Percentiles rank a stretch among this genome's conserved stretches.
Conservation (phyloP, 2,888 invertebrate genomes). For the Drosophila macrospina region DNA sequence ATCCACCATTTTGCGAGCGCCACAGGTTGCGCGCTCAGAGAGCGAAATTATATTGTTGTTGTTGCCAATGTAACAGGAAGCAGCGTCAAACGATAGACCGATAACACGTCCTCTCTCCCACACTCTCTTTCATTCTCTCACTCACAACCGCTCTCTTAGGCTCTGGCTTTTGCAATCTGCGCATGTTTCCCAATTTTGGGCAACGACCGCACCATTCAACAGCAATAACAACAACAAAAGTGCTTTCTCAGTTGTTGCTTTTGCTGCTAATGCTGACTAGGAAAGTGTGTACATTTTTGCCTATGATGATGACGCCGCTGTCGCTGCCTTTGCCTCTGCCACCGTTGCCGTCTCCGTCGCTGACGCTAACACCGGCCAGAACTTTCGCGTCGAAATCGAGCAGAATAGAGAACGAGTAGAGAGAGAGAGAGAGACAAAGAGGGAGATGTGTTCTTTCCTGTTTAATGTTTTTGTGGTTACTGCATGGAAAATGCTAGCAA, state of each 20-base stretch:
- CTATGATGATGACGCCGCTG: conserved; percentile 25
- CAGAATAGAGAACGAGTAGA: conserved; percentile 9
- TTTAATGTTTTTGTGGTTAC: conserved; percentile 31
- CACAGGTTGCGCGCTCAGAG: conserved; percentile 72
- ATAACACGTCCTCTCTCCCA: conserved; percentile 43
- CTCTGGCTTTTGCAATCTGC: conserved; percentile 35
- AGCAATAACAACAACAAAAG: conserved; percentile 46
- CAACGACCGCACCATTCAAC: conserved; percentile 51
- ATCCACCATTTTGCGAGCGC: conserved; percentile 49
- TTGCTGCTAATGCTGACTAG: conserved; percentile 27
- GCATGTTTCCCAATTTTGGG: conserved; percentile 69
- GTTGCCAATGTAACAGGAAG: conserved; percentile 35
- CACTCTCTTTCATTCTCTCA: conserved; percentile 4
- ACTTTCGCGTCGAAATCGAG: conserved; percentile 1
- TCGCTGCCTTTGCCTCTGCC: conserved; percentile 10
- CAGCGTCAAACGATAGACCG: conserved; percentile 61
- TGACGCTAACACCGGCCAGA: conserved; percentile 12
- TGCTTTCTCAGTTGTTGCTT: conserved; percentile 15
- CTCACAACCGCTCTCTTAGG: conserved; percentile 7
- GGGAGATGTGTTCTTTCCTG: conserved; percentile 12
- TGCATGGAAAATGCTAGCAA: conserved; percentile 52
- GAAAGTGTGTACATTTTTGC: conserved; percentile 26
- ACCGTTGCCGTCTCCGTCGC: too few relatives aligned
- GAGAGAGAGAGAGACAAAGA: not conserved
- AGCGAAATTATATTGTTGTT: conserved; percentile 9